Percentiles rank a stretch among this genome's conserved stretches.
Evolutionary conservation across 2,888 invertebrate species (phyloP).

Genomic region (Nephrotoma flavescens): DNA sequence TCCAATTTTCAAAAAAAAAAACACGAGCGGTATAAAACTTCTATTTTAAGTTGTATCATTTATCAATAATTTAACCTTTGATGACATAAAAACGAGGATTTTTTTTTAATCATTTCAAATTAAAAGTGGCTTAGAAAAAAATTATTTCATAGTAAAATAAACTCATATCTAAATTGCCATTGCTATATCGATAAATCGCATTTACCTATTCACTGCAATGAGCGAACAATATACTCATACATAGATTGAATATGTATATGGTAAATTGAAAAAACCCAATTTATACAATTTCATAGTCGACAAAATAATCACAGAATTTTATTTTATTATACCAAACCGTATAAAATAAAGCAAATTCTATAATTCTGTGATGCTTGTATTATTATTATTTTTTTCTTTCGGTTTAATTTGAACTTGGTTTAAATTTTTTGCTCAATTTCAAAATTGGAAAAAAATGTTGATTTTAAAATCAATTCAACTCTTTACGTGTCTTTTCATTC

Average conservation of each 20-base stretch:
- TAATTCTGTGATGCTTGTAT: background rate
- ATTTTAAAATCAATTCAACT: conserved; percentile 4
- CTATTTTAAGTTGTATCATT: too few species aligned
- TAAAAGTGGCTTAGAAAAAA: too few species aligned
- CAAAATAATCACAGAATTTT: background rate
- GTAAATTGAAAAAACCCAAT: background rate
- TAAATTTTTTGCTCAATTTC: background rate
- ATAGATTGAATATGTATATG: background rate
- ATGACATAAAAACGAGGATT: too few species aligned
- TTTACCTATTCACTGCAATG: background rate
- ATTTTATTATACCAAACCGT: background rate
- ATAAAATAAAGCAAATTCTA: background rate
- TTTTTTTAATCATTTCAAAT: too few species aligned
- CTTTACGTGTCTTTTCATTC: conserved; percentile 1
- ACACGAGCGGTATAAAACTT: background rate
- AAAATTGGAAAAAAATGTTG: background rate
- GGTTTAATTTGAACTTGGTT: background rate
- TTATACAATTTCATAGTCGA: background rate
- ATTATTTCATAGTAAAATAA: background rate
- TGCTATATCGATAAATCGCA: background rate
- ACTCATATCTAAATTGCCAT: background rate
- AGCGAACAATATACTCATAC: background rate
- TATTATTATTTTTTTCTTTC: background rate
- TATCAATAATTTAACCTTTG: too few species aligned
- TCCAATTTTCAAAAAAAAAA: background rate